Evolutionary conservation across 2,113 vertebrate genomes (phyloP).

Genomic region (Tylochromis polylepis): DNA sequence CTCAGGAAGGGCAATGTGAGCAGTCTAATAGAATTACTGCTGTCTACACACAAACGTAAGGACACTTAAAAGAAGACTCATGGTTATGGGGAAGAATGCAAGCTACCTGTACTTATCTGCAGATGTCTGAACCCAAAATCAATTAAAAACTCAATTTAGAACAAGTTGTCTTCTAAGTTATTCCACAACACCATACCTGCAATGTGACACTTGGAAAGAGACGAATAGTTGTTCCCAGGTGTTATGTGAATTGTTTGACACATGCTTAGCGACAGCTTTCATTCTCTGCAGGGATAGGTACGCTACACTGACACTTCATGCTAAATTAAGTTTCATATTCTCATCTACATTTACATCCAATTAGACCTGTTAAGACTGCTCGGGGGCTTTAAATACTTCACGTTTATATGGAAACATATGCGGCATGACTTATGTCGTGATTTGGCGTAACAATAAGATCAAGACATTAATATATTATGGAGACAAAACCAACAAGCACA

Average conservation of each 20-base stretch:
- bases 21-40: conserved; percentile 6
- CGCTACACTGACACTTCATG: background rate
- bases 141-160: conserved; percentile 45
- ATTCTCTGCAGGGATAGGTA: conserved; percentile 14
- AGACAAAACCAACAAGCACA: background rate
- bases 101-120: conserved; percentile 3
- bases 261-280: conserved; percentile 3
- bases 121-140: conserved; percentile 37
- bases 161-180: background rate
- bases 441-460: background rate
- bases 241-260: conserved; percentile 39
- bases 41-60: conserved; percentile 7
- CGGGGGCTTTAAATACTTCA: background rate
- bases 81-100: background rate
- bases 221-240: conserved; percentile 3
- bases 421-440: background rate
- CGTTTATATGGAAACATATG: background rate
- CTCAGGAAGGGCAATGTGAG: background rate
- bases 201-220: background rate
- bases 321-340: conserved; percentile 47
- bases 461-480: background rate
- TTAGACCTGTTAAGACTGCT: conserved; percentile 18
- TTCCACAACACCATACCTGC: background rate
- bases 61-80: conserved; percentile 39
- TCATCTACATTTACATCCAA: conserved; percentile 38